A percentile compares a stretch with the other conserved stretches of the same genome.
These are phyloP conservation scores for Apostichopus japonicus DNA, from an alignment of 35 echinoderm and acorn worm species.

Conservation along the genomic window DNA sequence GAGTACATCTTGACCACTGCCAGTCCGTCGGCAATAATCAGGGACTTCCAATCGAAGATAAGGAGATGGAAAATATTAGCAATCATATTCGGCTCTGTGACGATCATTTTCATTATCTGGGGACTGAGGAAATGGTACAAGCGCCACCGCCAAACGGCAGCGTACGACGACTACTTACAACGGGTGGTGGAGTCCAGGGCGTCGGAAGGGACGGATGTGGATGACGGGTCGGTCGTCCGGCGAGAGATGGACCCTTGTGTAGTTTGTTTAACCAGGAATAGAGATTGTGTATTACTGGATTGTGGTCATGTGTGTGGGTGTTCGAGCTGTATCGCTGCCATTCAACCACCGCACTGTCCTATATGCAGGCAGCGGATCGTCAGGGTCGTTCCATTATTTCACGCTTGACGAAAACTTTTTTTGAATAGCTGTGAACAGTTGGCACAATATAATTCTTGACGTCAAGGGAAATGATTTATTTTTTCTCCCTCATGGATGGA, in stretches of 20 bases:
- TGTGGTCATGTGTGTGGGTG: conserved; percentile 97
- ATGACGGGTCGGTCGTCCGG: neutral
- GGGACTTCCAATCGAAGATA: conserved; percentile 73
- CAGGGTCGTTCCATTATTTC: conserved; percentile 89
- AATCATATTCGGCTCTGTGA: conserved; percentile 73
- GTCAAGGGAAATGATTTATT: no score
- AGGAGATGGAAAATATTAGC: conserved; percentile 68
- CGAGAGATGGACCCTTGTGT: conserved; percentile 71
- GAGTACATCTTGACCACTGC: conserved; percentile 75
- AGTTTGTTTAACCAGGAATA: conserved; percentile 73
- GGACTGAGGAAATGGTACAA: conserved; percentile 70
- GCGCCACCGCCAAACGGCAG: conserved; percentile 59
- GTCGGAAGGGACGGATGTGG: conserved; percentile 51
- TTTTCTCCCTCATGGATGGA: no score
- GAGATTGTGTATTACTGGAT: conserved; percentile 91
- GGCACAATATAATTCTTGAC: no score
- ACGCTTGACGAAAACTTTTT: conserved; percentile 60
- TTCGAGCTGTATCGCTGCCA: conserved; percentile 64
- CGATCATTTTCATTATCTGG: conserved; percentile 59
- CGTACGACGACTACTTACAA: conserved; percentile 62
- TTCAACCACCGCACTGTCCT: conserved; percentile 93
- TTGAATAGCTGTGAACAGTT: no score
- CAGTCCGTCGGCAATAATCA: conserved; percentile 63
- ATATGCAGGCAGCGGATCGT: conserved; percentile 89
- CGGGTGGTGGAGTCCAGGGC: conserved; percentile 59